A percentile compares a stretch with the other conserved stretches of the same genome.
These are phyloP conservation scores for Leucoraja erinaceus DNA, from an alignment of 2,113 vertebrate genomes.

Conservation along the genomic window DNA sequence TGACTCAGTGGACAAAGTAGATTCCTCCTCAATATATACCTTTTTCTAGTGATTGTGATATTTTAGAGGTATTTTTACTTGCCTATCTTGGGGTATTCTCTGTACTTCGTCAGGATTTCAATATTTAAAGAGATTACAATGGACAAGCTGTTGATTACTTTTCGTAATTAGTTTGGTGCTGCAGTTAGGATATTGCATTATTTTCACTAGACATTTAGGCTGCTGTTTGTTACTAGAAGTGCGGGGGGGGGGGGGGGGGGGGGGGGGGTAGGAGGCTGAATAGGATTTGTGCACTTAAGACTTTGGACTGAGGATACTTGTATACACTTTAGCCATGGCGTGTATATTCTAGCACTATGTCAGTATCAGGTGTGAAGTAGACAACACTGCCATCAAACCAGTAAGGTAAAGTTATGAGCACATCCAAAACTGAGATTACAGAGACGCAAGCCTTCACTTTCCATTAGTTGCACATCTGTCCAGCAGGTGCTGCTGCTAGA, in stretches of 20 bases:
- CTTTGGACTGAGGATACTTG: background rate
- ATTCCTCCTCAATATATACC: background rate
- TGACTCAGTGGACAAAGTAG: too few relatives aligned
- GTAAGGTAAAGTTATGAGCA: too few relatives aligned
- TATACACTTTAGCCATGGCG: background rate
- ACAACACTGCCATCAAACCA: too few relatives aligned
- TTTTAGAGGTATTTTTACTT: background rate
- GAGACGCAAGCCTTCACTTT: background rate
- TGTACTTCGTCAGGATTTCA: background rate
- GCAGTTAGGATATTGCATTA: background rate
- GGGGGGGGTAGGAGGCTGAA: background rate
- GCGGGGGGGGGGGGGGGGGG: background rate
- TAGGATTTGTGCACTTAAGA: background rate
- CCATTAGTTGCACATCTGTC: background rate
- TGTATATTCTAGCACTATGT: background rate
- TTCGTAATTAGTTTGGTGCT: background rate
- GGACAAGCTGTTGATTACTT: background rate
- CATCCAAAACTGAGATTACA: background rate
- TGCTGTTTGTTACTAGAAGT: background rate
- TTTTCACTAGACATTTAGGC: background rate
- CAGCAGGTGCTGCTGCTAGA: background rate
- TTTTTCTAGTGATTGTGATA: background rate
- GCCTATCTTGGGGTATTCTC: background rate
- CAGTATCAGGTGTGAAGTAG: too few relatives aligned
- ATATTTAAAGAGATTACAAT: background rate